Evolutionary conservation across 2,888 invertebrate genomes (phyloP).

Genomic region (Drosophila hawaiiensis): DNA sequence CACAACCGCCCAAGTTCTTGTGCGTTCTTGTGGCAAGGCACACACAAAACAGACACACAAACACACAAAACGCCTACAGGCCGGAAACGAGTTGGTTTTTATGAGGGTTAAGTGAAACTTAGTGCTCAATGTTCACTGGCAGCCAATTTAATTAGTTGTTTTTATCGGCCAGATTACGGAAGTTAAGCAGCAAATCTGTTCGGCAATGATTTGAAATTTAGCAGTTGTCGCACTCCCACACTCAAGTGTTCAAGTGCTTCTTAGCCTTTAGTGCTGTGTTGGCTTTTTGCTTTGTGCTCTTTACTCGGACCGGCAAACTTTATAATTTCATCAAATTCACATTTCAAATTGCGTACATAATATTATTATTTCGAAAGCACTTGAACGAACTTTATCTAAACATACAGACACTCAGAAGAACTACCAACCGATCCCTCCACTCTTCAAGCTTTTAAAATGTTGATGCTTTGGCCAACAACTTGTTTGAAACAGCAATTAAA

Average conservation of each 20-base stretch:
- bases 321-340: conserved; percentile 74
- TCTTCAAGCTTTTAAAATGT: conserved; percentile 34
- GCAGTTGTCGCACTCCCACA: conserved; percentile 37
- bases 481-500: conserved; percentile 77
- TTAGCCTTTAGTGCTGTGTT: conserved; percentile 6
- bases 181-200: conserved; percentile 43
- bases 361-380: conserved; percentile 77
- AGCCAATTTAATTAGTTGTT: conserved; percentile 50
- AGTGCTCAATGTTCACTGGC: conserved; percentile 25
- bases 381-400: conserved; percentile 71
- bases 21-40: conserved; percentile 19
- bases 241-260: conserved; percentile 10
- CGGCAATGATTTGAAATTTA: conserved; percentile 28
- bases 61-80: conserved; percentile 27
- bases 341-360: conserved; percentile 74
- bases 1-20: conserved; percentile 30
- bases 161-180: conserved; percentile 46
- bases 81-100: conserved; percentile 39
- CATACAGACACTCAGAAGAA: conserved; percentile 51
- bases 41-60: conserved; percentile 8
- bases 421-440: neutral
- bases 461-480: conserved; percentile 71
- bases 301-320: conserved; percentile 47
- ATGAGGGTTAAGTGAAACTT: conserved; percentile 35
- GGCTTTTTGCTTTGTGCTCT: conserved; percentile 1